Conservation (phyloP, 2,888 invertebrate genomes). For the Tethea ocularis region DNA sequence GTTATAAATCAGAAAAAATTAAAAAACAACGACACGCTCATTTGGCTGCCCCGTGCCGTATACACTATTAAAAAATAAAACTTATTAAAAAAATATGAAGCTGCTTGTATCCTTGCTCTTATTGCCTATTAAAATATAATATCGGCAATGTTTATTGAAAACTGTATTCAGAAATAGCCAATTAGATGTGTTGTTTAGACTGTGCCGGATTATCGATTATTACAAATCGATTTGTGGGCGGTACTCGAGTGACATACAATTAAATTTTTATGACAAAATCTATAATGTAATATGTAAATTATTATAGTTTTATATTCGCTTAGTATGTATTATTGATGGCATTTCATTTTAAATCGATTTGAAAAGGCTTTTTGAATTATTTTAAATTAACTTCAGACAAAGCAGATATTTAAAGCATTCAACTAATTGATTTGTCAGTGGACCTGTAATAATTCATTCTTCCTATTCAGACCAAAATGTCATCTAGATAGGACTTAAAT, state of each 20-base stretch:
- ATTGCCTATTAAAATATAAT: constrained; percentile 75
- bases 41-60: constrained; percentile 65
- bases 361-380: neutral
- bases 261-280: constrained; percentile 51
- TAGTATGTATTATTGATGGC: neutral
- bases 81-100: constrained; percentile 34
- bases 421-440: neutral
- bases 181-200: constrained; percentile 57
- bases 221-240: constrained; percentile 47
- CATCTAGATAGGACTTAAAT: neutral
- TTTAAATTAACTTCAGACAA: neutral
- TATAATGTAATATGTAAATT: neutral
- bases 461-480: neutral
- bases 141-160: constrained; percentile 75
- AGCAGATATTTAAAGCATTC: neutral
- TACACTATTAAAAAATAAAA: constrained; percentile 45
- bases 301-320: neutral
- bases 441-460: neutral
- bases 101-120: constrained; percentile 54
- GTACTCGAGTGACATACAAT: constrained; percentile 55
- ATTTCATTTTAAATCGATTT: neutral
- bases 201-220: constrained; percentile 50
- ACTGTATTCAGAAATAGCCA: constrained; percentile 69
- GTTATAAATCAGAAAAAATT: constrained; percentile 67
- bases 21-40: constrained; percentile 67